A percentile compares a stretch with the other conserved stretches of the same genome.
These are phyloP conservation scores for Drosophila elegans DNA, from an alignment of 1,140 invertebrate genomes.

Conservation along the genomic window DNA sequence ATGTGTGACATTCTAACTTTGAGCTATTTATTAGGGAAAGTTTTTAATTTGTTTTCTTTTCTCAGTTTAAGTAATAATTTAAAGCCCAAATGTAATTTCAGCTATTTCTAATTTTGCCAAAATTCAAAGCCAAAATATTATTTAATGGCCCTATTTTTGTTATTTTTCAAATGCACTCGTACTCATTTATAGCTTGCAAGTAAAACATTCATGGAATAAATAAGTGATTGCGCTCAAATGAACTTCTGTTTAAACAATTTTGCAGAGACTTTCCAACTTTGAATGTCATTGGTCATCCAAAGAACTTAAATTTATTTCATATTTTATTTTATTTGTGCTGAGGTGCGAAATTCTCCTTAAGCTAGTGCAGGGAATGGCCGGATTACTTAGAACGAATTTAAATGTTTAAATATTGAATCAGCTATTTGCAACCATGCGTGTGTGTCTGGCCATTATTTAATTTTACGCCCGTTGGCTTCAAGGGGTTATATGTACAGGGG, in stretches of 20 bases:
- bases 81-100: too few species aligned
- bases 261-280: too few species aligned
- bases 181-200: neutral
- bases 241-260: neutral
- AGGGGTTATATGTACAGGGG: neutral
- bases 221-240: neutral
- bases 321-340: too few species aligned
- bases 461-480: constrained; percentile 33
- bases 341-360: too few species aligned
- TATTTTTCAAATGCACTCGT: neutral
- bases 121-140: neutral
- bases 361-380: too few species aligned
- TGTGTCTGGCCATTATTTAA: constrained; percentile 46
- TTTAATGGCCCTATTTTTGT: neutral
- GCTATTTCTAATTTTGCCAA: too few species aligned
- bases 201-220: neutral
- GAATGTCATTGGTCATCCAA: too few species aligned
- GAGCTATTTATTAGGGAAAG: too few species aligned
- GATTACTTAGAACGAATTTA: neutral
- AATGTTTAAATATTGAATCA: constrained; percentile 6
- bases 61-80: too few species aligned
- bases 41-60: too few species aligned
- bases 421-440: constrained; percentile 8
- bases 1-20: too few species aligned
- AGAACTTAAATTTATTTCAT: too few species aligned